A percentile compares a stretch with the other conserved stretches of the same genome.
Conservation (phyloP, 2,113 vertebrate species). For the Rostratula benghalensis region DNA sequence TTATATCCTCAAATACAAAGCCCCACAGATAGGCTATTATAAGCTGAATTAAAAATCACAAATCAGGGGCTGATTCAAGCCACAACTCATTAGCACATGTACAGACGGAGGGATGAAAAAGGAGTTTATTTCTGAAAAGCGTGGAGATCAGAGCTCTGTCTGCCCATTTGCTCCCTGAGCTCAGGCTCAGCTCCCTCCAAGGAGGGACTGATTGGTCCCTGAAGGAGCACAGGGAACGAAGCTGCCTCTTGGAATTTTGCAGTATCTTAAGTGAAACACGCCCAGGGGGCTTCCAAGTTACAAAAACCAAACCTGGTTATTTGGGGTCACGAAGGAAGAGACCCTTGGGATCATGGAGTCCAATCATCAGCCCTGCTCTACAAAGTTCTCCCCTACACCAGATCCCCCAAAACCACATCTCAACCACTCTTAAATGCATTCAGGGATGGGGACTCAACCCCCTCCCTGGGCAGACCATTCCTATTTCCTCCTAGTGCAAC, state of each 20-base stretch:
- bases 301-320: accelerated
- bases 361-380: too few relatives aligned
- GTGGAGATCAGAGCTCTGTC: background rate
- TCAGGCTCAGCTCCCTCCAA: accelerated
- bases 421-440: too few relatives aligned
- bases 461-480: too few relatives aligned
- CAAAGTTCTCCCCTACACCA: too few relatives aligned
- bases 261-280: background rate
- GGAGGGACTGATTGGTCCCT: background rate
- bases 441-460: too few relatives aligned
- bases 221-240: accelerated
- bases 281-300: accelerated
- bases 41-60: background rate
- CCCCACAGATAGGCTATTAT: background rate
- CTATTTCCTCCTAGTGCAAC: too few relatives aligned
- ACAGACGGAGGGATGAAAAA: background rate
- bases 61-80: background rate
- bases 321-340: background rate
- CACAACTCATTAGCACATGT: background rate
- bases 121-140: background rate
- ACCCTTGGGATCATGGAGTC: too few relatives aligned
- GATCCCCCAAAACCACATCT: too few relatives aligned
- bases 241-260: background rate
- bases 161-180: too few relatives aligned
- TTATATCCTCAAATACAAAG: background rate